Percentiles rank a stretch among this genome's conserved stretches.
Conservation (phyloP, 1,140 invertebrate genomes). For the Mamestra configurata region DNA sequence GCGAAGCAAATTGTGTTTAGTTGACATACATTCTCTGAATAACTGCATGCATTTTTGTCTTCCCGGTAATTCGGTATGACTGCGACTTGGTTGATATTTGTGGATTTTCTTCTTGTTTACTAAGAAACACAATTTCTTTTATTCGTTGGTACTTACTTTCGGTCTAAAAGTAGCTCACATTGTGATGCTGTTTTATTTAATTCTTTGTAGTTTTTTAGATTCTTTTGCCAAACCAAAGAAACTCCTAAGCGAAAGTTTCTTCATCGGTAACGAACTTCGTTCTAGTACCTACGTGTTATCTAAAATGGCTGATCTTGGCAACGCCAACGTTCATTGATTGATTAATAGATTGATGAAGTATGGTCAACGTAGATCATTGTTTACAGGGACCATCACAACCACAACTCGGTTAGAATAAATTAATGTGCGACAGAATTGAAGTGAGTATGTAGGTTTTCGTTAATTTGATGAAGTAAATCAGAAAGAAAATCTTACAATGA, state of each 20-base stretch:
- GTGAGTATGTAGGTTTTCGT: background rate
- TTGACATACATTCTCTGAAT: background rate
- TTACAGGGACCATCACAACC: background rate
- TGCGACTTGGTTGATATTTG: too few relatives aligned
- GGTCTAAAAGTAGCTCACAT: background rate
- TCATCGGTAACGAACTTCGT: background rate
- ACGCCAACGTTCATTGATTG: conserved; percentile 6
- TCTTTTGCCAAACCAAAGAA: background rate
- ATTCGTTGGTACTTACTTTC: background rate
- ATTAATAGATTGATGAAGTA: conserved; percentile 20
- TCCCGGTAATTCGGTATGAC: background rate
- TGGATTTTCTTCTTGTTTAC: background rate
- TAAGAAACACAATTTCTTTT: background rate
- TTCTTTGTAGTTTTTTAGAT: background rate
- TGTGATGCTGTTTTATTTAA: background rate
- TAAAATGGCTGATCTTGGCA: background rate
- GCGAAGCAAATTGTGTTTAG: background rate
- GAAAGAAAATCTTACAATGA: background rate
- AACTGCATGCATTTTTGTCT: background rate
- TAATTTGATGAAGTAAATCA: background rate
- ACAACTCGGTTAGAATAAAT: background rate
- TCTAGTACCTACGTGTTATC: background rate
- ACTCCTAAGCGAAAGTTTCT: background rate
- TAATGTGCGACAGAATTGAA: background rate
- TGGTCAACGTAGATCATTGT: conserved; percentile 6